phyloP scores from a whole-genome alignment of 1,140 invertebrate species.

The Drosophila nikananu region DNA sequence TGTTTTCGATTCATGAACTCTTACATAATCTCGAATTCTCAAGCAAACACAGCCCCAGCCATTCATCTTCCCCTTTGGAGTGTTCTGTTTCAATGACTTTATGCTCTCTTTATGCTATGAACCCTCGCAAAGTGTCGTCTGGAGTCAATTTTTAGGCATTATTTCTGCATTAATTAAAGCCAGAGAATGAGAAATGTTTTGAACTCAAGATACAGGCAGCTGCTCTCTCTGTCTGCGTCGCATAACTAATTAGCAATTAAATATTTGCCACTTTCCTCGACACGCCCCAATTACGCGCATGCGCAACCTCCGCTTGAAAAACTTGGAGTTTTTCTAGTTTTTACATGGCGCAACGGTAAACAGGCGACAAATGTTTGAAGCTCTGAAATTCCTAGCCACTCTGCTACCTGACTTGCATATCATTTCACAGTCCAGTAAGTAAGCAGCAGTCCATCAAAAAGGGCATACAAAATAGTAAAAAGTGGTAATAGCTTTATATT shows the following conservation, averaged over 20 bases:
- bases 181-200: slow-evolving; percentile 27
- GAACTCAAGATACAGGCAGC: slow-evolving; percentile 24
- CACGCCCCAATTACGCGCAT: slow-evolving; percentile 68
- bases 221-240: slow-evolving; percentile 18
- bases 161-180: slow-evolving; percentile 50
- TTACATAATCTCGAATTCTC: slow-evolving; percentile 39
- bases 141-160: slow-evolving; percentile 38
- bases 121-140: slow-evolving; percentile 32
- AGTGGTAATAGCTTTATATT: slow-evolving; percentile 25
- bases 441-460: slow-evolving; percentile 39
- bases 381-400: slow-evolving; percentile 16
- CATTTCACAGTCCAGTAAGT: slow-evolving; percentile 56
- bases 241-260: slow-evolving; percentile 74
- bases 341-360: slow-evolving; percentile 34
- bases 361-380: slow-evolving; percentile 43
- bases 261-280: slow-evolving; percentile 45
- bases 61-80: slow-evolving; percentile 16
- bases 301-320: slow-evolving; percentile 37
- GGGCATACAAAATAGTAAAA: slow-evolving; percentile 20
- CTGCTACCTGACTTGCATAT: slow-evolving; percentile 68
- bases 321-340: slow-evolving; percentile 20
- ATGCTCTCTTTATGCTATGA: slow-evolving; percentile 49
- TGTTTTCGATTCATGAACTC: slow-evolving; percentile 40
- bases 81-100: slow-evolving; percentile 53
- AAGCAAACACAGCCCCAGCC: not conserved